Base-by-base conservation (phyloP, 1,140 invertebrate genomes). In the Plutomurus gul region DNA sequence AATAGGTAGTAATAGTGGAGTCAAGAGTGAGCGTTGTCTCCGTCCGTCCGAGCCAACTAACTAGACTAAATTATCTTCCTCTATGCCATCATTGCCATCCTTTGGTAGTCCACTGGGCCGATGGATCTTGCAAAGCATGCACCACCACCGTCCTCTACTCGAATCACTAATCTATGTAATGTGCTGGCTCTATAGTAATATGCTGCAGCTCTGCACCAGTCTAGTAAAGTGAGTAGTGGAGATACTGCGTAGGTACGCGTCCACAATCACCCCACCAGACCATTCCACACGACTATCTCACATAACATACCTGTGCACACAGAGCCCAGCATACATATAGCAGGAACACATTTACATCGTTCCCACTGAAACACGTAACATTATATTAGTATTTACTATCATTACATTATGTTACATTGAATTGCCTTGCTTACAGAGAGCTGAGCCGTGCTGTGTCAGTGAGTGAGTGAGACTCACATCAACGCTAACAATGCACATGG, bases 21-120 rank as follows among this genome's bases (percentile, higher is more conserved):
- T 65, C 56, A 65, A 65, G 56, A 65, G 56, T 65, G 56, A 51
- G 56, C 36, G 27, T 25, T 65, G 56, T 65, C 56, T 65, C 56
- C 56, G 36, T 65, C 56, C 56, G 56, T 65, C 56, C 56, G 56
- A 65, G 56, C 27, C 56, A 65, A 65, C 56, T 65, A 65, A 65
- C 56, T 65, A 65, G 56, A 65, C 56, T 65, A 65, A 65, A 65
- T 65, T 65, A 65, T 65, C 56, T 65, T 65, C 56, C 56, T 65
- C 56, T 33, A 65, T 65, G 36, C 27, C 56, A 65, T 65, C 56
- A 65, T 36, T 65, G 56, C 56, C 25, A 65, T 65, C 56, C 56
- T 65, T 65, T 65, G 56, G 27, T 65, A 65, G 56, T 65, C 56
- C 56, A 65, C 56, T 65, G 27, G 56, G 27, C 56, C 56, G 56